Conservation (phyloP, 2,797 vertebrate genomes). For the Hapalemur alaotrensis region DNA sequence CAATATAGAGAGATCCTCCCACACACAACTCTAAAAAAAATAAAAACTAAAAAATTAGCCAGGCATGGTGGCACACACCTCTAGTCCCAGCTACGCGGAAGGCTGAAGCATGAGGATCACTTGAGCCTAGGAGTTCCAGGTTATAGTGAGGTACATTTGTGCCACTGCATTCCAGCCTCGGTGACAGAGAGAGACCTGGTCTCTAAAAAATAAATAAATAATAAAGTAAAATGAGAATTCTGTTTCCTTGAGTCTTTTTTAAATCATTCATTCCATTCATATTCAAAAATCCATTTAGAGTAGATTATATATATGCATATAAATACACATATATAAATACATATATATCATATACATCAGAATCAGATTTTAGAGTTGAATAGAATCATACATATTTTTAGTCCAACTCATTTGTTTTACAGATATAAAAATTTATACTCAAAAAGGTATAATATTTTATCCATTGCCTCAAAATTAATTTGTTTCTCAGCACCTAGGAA, state of each 20-base stretch:
- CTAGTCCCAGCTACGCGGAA: not conserved
- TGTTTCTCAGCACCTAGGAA: not conserved
- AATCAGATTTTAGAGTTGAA: not conserved
- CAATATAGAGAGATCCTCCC: not conserved
- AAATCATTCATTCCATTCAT: not conserved
- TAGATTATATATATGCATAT: not conserved
- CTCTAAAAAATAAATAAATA: not conserved
- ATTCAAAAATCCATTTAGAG: not conserved
- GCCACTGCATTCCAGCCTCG: not conserved
- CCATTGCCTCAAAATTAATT: not conserved
- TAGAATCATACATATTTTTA: not conserved
- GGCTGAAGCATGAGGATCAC: not conserved
- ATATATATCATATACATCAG: not conserved
- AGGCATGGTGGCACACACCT: not conserved
- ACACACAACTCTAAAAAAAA: not conserved
- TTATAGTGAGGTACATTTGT: not conserved
- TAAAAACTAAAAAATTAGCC: not conserved
- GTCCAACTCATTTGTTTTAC: not conserved
- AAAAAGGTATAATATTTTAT: slow-evolving; percentile 13
- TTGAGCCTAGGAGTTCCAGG: not conserved
- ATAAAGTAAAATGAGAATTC: not conserved
- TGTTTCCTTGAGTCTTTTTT: not conserved
- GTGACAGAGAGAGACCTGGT: not conserved
- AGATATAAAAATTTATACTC: not conserved
- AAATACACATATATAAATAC: not conserved